Evolutionary conservation across 2,888 invertebrate species (phyloP).

Genomic region (Tinea semifulvella): DNA sequence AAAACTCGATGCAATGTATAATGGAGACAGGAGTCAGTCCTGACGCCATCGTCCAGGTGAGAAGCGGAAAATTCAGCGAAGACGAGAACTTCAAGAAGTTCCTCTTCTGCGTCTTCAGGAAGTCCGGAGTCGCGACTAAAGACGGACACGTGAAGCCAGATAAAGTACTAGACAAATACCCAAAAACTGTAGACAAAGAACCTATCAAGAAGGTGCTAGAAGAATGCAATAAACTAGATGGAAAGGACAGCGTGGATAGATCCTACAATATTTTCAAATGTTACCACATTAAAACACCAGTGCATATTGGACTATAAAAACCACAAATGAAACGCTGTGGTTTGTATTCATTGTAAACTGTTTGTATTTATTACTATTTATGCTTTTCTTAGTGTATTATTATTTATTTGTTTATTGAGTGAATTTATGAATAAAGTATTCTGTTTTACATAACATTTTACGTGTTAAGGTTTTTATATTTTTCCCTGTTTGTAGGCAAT

Average conservation of each 20-base stretch:
- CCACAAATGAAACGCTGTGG: too few species aligned
- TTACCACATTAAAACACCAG: conserved; percentile 26
- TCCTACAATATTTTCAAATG: conserved; percentile 30
- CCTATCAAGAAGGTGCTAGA: conserved; percentile 27
- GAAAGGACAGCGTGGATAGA: conserved; percentile 28
- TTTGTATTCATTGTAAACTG: too few species aligned
- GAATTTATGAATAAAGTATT: too few species aligned
- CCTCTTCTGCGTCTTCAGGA: conserved; percentile 30
- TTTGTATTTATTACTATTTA: too few species aligned
- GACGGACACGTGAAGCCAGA: conserved; percentile 30
- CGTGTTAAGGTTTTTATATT: too few species aligned
- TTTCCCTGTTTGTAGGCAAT: too few species aligned
- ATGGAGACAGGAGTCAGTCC: conserved; percentile 20
- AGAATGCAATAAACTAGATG: conserved; percentile 30
- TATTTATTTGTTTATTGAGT: too few species aligned
- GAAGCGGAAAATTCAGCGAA: conserved; percentile 27
- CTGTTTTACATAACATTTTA: too few species aligned
- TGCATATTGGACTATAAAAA: conserved; percentile 12
- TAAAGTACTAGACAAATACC: conserved; percentile 28
- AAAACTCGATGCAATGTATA: conserved; percentile 23
- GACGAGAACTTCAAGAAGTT: conserved; percentile 29
- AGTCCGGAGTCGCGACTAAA: conserved; percentile 21
- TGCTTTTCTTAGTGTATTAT: too few species aligned
- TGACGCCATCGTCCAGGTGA: conserved; percentile 18
- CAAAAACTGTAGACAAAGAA: conserved; percentile 25